Base-by-base conservation (phyloP, 2,888 invertebrate genomes). In the Drosophila peninsularis region DNA sequence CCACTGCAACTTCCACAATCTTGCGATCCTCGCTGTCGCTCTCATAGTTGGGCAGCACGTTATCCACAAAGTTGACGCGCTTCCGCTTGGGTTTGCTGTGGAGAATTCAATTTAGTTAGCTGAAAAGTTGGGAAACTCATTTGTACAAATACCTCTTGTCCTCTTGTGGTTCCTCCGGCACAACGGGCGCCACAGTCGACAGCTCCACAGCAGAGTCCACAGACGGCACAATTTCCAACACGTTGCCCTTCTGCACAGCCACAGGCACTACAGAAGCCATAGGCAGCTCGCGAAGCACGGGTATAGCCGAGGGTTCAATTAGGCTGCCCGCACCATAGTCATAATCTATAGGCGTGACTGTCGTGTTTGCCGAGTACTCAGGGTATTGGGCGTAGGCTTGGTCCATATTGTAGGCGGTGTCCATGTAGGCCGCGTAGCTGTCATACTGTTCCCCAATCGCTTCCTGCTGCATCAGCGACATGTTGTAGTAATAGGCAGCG, bases 201-300 rank as follows among this genome's bases (percentile, higher is more conserved):
- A 55, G 45, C 47, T 53, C 32, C 39, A 60, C 39, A 4, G 37
- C 37, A 0, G 61, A n/a, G 19, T 78, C 82, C 60, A 66, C 52
- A 5, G 82, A 82, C 21, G 92, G 92, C 19, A 92, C 91, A 24
- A 92, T 92, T 73, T 92, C 92, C 17, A 92, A 72, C 1, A 92
- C 92, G 64, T 92, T 92, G 1, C 92, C 92, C 42, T 92, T 92
- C 60, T 92, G 92, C 3, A 92, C 92, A 0, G 91, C 92, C 17
- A 92, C 78, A 1, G 88, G 71, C 6, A 75, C 70, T 53, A 88
- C 80, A 0, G 90, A 63, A 0, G 88, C 90, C 69, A 88, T 91
- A 3, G 90, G 88, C 10, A 90, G 58, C 56, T 91, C 91, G n/a
- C 90, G 87, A 7, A 91, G 77, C 30, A 90, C 84, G 30, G 62